These are phyloP conservation scores for Danionella cerebrum DNA, from an alignment of 2,113 vertebrate genomes.

Conservation along the genomic window DNA sequence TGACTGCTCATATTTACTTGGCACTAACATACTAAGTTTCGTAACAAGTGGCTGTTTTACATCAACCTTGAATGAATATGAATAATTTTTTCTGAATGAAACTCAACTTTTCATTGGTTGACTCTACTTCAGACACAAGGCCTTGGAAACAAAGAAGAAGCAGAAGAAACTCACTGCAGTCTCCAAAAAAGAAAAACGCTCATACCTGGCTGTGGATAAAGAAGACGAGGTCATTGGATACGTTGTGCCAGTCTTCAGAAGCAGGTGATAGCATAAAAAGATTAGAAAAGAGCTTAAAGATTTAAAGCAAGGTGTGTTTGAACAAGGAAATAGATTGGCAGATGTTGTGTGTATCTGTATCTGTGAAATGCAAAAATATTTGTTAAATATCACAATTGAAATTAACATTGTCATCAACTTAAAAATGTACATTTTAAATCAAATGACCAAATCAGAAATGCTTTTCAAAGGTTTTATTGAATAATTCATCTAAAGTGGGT, in stretches of 20 bases:
- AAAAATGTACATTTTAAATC: too few relatives aligned
- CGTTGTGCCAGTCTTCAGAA: constrained; percentile 83
- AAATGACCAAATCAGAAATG: too few relatives aligned
- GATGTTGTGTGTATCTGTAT: too few relatives aligned
- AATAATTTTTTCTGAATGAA: background rate
- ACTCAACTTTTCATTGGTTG: background rate
- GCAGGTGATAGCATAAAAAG: constrained; percentile 63
- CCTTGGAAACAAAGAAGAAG: constrained; percentile 67
- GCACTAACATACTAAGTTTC: constrained; percentile 14
- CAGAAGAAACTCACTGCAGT: constrained; percentile 74
- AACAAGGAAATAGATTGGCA: too few relatives aligned
- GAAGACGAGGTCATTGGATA: constrained; percentile 79
- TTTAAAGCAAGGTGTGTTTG: background rate
- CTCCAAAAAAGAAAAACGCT: constrained; percentile 78
- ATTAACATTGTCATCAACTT: too few relatives aligned
- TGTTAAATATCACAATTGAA: too few relatives aligned
- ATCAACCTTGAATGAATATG: background rate
- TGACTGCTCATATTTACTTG: background rate
- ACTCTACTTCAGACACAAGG: constrained; percentile 66
- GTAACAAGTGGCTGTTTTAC: background rate
- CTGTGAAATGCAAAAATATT: too few relatives aligned
- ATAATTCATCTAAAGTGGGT: too few relatives aligned
- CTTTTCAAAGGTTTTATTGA: too few relatives aligned
- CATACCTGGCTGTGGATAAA: constrained; percentile 71
- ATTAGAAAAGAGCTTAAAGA: background rate